A percentile compares a stretch with the other conserved stretches of the same genome.
These are phyloP conservation scores for Drosophila subsilvestris DNA, from an alignment of 2,888 invertebrate species.

Conservation along the genomic window DNA sequence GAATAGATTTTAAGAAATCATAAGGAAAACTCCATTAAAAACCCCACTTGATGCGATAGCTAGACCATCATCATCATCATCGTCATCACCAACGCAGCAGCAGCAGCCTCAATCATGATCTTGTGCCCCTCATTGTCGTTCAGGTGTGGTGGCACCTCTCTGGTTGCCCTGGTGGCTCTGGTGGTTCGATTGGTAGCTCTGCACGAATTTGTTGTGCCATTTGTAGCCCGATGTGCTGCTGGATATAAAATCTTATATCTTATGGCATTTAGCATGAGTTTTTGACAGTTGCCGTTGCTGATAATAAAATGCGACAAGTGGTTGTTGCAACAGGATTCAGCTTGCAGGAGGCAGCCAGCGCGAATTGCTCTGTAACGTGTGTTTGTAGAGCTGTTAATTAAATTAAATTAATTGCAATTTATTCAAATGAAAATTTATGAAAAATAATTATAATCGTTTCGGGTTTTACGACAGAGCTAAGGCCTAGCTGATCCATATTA, in stretches of 20 bases:
- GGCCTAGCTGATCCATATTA: conserved; percentile 14
- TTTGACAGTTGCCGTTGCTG: conserved; percentile 72
- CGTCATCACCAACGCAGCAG: conserved; percentile 20
- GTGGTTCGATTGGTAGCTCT: conserved; percentile 48
- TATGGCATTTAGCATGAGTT: conserved; percentile 76
- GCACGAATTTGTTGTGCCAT: conserved; percentile 69
- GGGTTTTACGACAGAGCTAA: conserved; percentile 16
- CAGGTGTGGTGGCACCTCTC: conserved; percentile 5
- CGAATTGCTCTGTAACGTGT: conserved; percentile 46
- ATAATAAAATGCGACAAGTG: conserved; percentile 75
- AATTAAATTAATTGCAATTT: conserved; percentile 80
- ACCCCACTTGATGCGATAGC: conserved; percentile 47
- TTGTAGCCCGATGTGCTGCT: conserved; percentile 43
- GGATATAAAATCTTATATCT: conserved; percentile 71
- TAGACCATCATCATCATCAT: conserved; percentile 27
- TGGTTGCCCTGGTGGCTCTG: conserved; percentile 1
- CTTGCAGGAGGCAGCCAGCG: conserved; percentile 6
- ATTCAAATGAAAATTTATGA: conserved; percentile 64
- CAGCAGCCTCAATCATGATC: conserved; percentile 1
- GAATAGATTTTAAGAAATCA: conserved; percentile 74
- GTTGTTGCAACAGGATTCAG: conserved; percentile 30
- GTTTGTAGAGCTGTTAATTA: conserved; percentile 65
- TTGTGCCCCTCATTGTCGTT: conserved; percentile 16
- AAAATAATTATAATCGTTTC: conserved; percentile 27
- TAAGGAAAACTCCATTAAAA: conserved; percentile 66